Conservation (phyloP, 2,113 vertebrate genomes). For the Cyanistes caeruleus region DNA sequence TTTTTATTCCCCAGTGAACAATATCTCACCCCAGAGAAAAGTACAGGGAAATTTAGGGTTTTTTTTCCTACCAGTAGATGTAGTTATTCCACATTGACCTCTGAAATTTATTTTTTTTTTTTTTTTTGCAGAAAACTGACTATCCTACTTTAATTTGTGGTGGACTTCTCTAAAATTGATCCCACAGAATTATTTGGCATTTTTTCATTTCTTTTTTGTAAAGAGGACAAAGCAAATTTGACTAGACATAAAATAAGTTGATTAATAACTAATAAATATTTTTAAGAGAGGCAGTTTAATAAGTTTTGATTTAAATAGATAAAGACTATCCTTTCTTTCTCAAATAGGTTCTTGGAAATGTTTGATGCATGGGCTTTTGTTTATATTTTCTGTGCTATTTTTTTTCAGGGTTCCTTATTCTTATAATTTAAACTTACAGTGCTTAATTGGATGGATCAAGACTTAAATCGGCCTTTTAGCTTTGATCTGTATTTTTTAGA, state of each 20-base stretch:
- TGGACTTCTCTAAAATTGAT: not conserved
- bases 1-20: not conserved
- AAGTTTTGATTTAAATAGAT: not conserved
- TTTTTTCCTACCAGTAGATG: not conserved
- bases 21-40: not conserved
- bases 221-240: not conserved
- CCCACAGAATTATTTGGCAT: not conserved
- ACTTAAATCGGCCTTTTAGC: not conserved
- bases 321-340: not conserved
- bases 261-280: not conserved
- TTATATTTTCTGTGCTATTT: not conserved
- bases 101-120: not conserved
- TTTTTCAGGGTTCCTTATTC: not conserved
- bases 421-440: not conserved
- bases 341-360: accelerated
- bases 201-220: not conserved
- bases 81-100: not conserved
- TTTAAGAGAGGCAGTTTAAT: accelerated
- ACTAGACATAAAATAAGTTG: not conserved
- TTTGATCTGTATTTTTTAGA: not conserved
- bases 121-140: not conserved
- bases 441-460: not conserved
- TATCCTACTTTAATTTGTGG: not conserved
- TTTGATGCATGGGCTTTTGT: not conserved
- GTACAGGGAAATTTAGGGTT: not conserved